Base-by-base conservation (phyloP, 1,140 invertebrate species). In the Physella acuta region DNA sequence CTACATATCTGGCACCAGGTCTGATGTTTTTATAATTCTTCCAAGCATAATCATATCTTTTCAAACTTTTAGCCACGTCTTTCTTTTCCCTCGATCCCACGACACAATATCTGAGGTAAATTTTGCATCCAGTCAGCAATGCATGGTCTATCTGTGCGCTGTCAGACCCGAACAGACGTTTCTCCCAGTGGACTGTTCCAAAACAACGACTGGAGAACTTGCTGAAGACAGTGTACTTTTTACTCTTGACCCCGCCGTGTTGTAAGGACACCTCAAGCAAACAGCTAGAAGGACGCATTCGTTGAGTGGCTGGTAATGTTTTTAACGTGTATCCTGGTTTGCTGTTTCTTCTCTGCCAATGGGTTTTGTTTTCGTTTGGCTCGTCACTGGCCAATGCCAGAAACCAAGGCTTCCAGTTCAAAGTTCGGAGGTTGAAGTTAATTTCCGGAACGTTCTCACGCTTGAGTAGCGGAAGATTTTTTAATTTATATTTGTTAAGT, bases 371-470 rank as follows among this genome's bases (percentile, higher is more conserved):
- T 0, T 34, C 31, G 36, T 34, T 56, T 1, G 64, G 51, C 1
- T 56, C n/a, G 31, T 24, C 17, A 33, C 11, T 34, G 30, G 30
- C 64, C n/a, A 67, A 55, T 16, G 36, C 64, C 20, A 37, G 30
- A 24, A 1, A 26, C 64, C 64, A 67, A 1, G 64, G 64, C 26
- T 5, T 4, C 64, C 64, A 67, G 51, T 11, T 14, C 16, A 62
- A 14, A n/a, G 60, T 39, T 4, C 62, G 62, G 4, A 65, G 44
- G 20, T n/a, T 4, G 53, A 73, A 78, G 61, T 61, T 56, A 44
- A 39, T 75, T 66, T 64, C 73, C 33, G 49, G 74, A 56, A 59
- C 71, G 60, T 39, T 71, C 39, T 66, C 51, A 37, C 73, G 67
- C 56, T 75, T 71, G 14, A 81, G 44, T 33, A 51, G 62, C 3